Conservation (phyloP, 1,140 invertebrate genomes). For the Drosophila lacteicornis region DNA sequence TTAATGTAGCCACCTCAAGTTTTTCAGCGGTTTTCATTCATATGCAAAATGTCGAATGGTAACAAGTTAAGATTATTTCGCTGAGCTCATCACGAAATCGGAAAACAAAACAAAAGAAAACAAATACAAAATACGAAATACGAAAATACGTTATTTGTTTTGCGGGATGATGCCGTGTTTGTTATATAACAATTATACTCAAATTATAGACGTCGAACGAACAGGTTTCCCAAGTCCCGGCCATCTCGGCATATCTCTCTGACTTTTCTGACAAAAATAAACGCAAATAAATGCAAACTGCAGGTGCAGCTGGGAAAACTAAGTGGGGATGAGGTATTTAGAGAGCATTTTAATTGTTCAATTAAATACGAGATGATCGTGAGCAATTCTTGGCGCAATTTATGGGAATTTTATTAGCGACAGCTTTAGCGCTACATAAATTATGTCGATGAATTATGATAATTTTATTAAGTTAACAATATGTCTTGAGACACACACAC, state of each 20-base stretch:
- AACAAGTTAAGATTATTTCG: constrained; percentile 50
- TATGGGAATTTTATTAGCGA: constrained; percentile 9
- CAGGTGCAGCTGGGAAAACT: constrained; percentile 28
- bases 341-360: constrained; percentile 23
- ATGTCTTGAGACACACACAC: constrained; percentile 19
- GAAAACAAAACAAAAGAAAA: constrained; percentile 11
- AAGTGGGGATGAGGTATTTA: neutral
- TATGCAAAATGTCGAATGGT: constrained; percentile 69
- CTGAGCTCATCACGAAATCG: constrained; percentile 73
- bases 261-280: constrained; percentile 26
- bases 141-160: constrained; percentile 19
- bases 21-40: constrained; percentile 71
- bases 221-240: constrained; percentile 42
- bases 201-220: constrained; percentile 38
- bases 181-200: constrained; percentile 64
- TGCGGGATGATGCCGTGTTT: constrained; percentile 29
- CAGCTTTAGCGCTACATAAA: constrained; percentile 31
- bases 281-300: constrained; percentile 37
- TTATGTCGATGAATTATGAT: constrained; percentile 25
- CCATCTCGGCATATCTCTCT: constrained; percentile 4
- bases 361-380: constrained; percentile 31
- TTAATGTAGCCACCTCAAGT: constrained; percentile 65
- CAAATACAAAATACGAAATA: neutral
- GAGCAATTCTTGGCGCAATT: constrained; percentile 13
- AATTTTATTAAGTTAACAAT: constrained; percentile 23